phyloP scores from a whole-genome alignment of 2,888 invertebrate genomes.

The Bimastos eiseni region DNA sequence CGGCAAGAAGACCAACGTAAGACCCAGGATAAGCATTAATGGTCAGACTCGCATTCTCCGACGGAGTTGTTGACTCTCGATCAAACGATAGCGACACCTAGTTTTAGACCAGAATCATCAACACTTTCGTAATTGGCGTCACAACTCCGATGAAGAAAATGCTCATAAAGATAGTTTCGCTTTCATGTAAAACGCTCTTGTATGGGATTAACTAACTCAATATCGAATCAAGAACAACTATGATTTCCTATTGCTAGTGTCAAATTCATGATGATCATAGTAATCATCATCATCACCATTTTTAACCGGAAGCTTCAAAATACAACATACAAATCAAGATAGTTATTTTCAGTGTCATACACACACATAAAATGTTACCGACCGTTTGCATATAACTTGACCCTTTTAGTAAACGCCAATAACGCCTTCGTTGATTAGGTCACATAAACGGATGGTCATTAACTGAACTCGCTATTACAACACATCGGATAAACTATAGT shows the following conservation, averaged over 20 bases:
- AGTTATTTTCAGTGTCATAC: background rate
- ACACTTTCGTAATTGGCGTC: background rate
- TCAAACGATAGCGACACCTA: conserved; percentile 29
- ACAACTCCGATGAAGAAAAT: background rate
- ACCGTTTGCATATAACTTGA: background rate
- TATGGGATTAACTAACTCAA: too few species aligned
- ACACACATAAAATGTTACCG: too few species aligned
- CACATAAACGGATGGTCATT: background rate
- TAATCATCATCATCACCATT: background rate
- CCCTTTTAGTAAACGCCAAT: too few species aligned
- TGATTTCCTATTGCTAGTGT: background rate
- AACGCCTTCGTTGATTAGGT: background rate
- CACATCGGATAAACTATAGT: too few species aligned
- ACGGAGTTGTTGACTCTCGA: background rate
- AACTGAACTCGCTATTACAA: background rate
- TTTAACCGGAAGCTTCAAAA: too few species aligned
- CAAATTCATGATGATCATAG: too few species aligned
- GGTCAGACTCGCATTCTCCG: conserved; percentile 20
- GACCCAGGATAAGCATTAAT: conserved; percentile 21
- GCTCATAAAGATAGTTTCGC: too few species aligned
- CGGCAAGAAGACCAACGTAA: conserved; percentile 65
- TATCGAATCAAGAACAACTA: background rate
- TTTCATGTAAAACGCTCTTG: too few species aligned
- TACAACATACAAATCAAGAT: background rate
- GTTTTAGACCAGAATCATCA: background rate